Conservation (phyloP, 92 coral and sea anemone genomes). For the Isaurus tuberculatus region DNA sequence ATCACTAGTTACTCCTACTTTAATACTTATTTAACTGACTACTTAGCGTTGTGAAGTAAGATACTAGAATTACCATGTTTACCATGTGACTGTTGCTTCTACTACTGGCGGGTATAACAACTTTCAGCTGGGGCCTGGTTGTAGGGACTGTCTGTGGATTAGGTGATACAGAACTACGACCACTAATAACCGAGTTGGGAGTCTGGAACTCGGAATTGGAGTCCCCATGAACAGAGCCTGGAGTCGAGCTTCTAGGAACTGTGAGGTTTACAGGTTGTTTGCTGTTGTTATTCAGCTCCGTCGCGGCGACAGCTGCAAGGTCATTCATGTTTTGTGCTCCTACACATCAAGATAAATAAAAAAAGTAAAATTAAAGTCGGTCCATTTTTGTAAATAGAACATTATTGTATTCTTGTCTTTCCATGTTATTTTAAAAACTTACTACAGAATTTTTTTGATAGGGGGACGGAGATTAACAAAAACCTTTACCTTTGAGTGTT, state of each 20-base stretch:
- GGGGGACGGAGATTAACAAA: too few species aligned
- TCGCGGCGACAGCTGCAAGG: slow-evolving; percentile 88
- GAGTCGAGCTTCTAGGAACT: slow-evolving; percentile 54
- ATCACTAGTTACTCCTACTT: too few species aligned
- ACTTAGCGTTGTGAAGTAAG: too few species aligned
- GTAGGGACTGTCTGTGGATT: slow-evolving; percentile 70
- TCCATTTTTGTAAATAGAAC: too few species aligned
- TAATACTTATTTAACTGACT: too few species aligned
- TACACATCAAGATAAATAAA: slow-evolving; percentile 45
- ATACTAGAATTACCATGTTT: not conserved
- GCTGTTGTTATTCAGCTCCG: slow-evolving; percentile 63
- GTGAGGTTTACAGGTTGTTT: slow-evolving; percentile 18
- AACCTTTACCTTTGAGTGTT: too few species aligned
- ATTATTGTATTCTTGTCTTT: too few species aligned
- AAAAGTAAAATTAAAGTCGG: too few species aligned
- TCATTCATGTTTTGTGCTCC: slow-evolving; percentile 81
- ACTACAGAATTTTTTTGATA: too few species aligned
- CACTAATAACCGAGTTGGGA: slow-evolving; percentile 64
- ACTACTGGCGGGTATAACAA: slow-evolving; percentile 75
- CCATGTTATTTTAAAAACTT: too few species aligned
- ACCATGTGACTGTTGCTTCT: slow-evolving; percentile 42
- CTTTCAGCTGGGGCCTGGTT: slow-evolving; percentile 83
- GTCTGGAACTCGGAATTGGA: slow-evolving; percentile 69
- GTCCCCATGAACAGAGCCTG: slow-evolving; percentile 62
- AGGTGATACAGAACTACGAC: slow-evolving; percentile 86